A percentile compares a stretch with the other conserved stretches of the same genome.
These are phyloP conservation scores for Cheilosia soror DNA, from an alignment of 2,888 invertebrate species.

Conservation along the genomic window DNA sequence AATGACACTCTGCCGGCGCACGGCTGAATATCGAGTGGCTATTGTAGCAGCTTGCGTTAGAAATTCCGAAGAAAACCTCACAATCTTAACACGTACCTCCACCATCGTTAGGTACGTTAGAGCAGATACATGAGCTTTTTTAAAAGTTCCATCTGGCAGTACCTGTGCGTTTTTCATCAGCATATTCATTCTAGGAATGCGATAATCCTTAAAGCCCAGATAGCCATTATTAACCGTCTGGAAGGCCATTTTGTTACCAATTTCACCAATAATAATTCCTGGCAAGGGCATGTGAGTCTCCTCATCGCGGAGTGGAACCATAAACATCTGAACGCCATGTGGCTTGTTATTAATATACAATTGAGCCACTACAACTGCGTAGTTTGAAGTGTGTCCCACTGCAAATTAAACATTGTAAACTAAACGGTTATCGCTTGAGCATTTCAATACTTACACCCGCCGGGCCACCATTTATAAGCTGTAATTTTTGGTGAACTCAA, in stretches of 20 bases:
- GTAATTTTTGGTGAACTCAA: conserved; percentile 94
- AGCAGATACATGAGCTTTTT: conserved; percentile 91
- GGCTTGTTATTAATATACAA: conserved; percentile 91
- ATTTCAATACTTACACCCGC: conserved; percentile 89
- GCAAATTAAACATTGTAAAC: background rate
- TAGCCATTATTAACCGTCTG: conserved; percentile 96
- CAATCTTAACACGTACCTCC: conserved; percentile 93
- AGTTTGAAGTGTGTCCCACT: conserved; percentile 98
- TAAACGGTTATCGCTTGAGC: background rate
- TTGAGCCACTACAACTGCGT: conserved; percentile 95
- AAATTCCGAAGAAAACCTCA: conserved; percentile 88
- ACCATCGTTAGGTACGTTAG: conserved; percentile 95
- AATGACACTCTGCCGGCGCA: conserved; percentile 94
- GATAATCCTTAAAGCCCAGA: conserved; percentile 92
- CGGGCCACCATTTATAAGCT: conserved; percentile 98
- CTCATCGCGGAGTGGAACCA: conserved; percentile 95
- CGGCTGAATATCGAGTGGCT: conserved; percentile 94
- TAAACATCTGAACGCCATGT: conserved; percentile 95
- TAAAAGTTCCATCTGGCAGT: conserved; percentile 95
- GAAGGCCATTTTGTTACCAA: conserved; percentile 96
- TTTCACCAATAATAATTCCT: conserved; percentile 96
- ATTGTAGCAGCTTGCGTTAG: conserved; percentile 93
- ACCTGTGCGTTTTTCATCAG: conserved; percentile 96
- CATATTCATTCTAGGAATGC: conserved; percentile 95
- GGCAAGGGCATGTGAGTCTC: conserved; percentile 93